Base-by-base conservation (phyloP, 1,140 invertebrate species). In the Popillia japonica region DNA sequence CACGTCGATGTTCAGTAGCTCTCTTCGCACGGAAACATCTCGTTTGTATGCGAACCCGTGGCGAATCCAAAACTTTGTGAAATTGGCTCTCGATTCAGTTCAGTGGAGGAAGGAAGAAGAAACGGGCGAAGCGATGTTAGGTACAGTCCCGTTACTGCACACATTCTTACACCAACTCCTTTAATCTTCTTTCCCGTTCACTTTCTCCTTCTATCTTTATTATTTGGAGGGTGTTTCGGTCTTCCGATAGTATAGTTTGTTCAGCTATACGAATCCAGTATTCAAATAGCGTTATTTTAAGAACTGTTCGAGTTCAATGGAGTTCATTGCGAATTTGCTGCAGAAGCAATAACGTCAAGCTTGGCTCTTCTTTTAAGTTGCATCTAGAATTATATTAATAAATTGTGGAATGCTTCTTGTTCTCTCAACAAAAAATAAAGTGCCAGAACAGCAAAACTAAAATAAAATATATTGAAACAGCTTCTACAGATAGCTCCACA, bases 141-240 rank as follows among this genome's bases (percentile, higher is more conserved):
- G 64, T 41, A 74, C 72, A 41, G 41, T 41, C 72, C 40, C 41
- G 78, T 75, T 72, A 59, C 68, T 77, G 72, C 77, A 40, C 27
- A 17, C 61, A 72, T 78, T 68, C 78, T 76, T 78, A 75, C 17
- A n/a, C 72, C 61, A 42, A 78, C 68, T 81, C 82, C 86, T 87
- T 86, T 90, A 90, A 90, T 90, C 89, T 90, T 87, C 88, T 86
- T 88, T 90, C 89, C 88, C 89, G 89, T 90, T 90, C 89, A 90
- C 89, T 90, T 90, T 90, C 89, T 88, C 87, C 87, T 85, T 88
- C 86, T 84, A 87, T 89, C 89, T 90, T 89, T 89, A 88, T 90
- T 34, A 34, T 34, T 34, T 88, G 88, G 88, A 81, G 86, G 84
- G n/a, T 61, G 10, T 2, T 48, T 48, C 44, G 44, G 27, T 34